Evolutionary conservation across 2,113 vertebrate species (phyloP).

Genomic region (Neogobius melanostomus): DNA sequence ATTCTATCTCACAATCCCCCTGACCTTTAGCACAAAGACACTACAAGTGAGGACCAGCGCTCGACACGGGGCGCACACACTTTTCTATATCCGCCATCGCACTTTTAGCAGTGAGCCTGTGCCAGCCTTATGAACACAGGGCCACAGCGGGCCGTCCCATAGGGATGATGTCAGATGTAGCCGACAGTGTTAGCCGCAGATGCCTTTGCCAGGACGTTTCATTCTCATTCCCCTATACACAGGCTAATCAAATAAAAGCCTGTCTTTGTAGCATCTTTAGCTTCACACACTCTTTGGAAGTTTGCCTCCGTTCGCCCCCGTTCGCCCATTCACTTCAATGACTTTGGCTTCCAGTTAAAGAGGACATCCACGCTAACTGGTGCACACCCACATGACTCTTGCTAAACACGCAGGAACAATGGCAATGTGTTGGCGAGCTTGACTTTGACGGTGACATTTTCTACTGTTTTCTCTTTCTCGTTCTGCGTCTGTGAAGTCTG

Average conservation of each 20-base stretch:
- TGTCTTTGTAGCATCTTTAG: conserved; percentile 51
- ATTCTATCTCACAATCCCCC: conserved; percentile 70
- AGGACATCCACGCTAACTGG: conserved; percentile 58
- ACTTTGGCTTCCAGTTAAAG: conserved; percentile 59
- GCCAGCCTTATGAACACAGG: conserved; percentile 18
- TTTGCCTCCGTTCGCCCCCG: conserved; percentile 34
- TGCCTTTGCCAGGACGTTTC: conserved; percentile 48
- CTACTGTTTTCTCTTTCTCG: conserved; percentile 52
- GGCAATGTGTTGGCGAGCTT: conserved; percentile 51
- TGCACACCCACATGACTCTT: conserved; percentile 62
- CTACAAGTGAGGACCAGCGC: conserved; percentile 63
- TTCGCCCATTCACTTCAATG: conserved; percentile 53
- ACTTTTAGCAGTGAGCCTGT: conserved; percentile 6
- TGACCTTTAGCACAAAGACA: conserved; percentile 74
- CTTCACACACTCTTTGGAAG: conserved; percentile 58
- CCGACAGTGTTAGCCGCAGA: conserved; percentile 52
- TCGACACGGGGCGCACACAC: conserved; percentile 41
- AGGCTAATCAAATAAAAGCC: conserved; percentile 57
- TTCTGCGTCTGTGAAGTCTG: conserved; percentile 60
- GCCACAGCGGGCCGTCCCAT: conserved; percentile 20
- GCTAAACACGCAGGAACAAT: conserved; percentile 52
- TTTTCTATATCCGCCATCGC: conserved; percentile 12
- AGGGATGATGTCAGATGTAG: conserved; percentile 53
- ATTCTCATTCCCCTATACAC: conserved; percentile 40
- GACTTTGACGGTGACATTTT: conserved; percentile 65